A percentile compares a stretch with the other conserved stretches of the same genome.
phyloP scores from a whole-genome alignment of 2,797 vertebrate species.

The Takifugu rubripes region DNA sequence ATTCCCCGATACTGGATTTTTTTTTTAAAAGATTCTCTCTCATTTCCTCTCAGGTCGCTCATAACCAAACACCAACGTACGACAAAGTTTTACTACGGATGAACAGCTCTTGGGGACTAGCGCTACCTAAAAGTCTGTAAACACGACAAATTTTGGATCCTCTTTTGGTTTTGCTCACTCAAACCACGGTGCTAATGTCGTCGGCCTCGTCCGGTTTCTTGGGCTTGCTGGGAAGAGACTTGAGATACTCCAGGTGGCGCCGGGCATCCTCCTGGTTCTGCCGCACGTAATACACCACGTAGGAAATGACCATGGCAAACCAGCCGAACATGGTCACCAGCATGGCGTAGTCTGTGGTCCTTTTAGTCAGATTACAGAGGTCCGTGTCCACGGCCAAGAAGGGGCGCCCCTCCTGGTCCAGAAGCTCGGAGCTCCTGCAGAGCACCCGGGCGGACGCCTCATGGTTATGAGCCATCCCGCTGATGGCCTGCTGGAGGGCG shows the following conservation, averaged over 20 bases:
- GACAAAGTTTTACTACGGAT: conserved; percentile 34
- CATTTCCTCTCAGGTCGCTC: conserved; percentile 12
- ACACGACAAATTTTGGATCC: conserved; percentile 47
- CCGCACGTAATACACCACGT: conserved; percentile 96
- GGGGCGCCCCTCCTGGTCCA: conserved; percentile 86
- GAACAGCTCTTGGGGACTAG: conserved; percentile 46
- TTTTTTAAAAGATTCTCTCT: background rate
- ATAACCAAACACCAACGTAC: conserved; percentile 38
- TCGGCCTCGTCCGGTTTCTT: conserved; percentile 94
- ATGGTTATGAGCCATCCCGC: conserved; percentile 94
- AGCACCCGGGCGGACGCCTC: conserved; percentile 89
- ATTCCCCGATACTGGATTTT: no score
- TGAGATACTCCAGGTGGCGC: conserved; percentile 98
- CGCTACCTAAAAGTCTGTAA: conserved; percentile 47
- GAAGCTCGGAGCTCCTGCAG: conserved; percentile 91
- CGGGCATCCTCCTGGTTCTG: conserved; percentile 98
- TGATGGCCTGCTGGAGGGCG: conserved; percentile 92
- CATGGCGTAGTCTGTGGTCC: conserved; percentile 98
- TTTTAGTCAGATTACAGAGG: conserved; percentile 94
- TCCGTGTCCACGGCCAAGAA: conserved; percentile 91
- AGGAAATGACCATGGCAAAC: conserved; percentile 99
- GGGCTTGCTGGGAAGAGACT: conserved; percentile 98
- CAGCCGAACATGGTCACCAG: conserved; percentile 99
- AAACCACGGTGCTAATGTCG: conserved; percentile 97
- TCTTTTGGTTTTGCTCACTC: conserved; percentile 49